Evolutionary conservation across 2,113 vertebrate species (phyloP), one percentile per base, ranked within the genome.

Genomic region (Nibea albiflora): DNA sequence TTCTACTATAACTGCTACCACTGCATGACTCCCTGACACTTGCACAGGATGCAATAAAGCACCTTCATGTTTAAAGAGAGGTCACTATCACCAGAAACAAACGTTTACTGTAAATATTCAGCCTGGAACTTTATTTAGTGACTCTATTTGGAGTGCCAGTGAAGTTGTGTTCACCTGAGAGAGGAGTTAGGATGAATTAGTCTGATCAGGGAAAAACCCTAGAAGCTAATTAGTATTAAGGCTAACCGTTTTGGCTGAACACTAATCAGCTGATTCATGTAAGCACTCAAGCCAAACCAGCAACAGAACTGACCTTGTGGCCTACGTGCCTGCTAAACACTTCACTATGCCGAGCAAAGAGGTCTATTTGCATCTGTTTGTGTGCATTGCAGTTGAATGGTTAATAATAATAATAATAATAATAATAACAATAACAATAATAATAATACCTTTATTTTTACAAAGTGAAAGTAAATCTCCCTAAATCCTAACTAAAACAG

Each of bases 211-310:
- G 3, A 15, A 77, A 89, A 85, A 66, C 9, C 39, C 49, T 46
- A 64, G 35, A 71, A 73, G 80, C 78, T 83, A 83, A 89, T 93
- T 89, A 88, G 83, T 76, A 83, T 85, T 81, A 57, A 64, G 85
- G 42, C 67, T 77, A 85, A 80, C 28, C 69, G 17, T 79, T 91
- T 92, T 90, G 75, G 83, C 80, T 78, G 68, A 73, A 60, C 66
- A 20, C 70, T 90, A 90, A 90, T 92, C 62, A 90, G 86, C 66
- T 91, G 75, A 94, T 81, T 84, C 66, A 77, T 52, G 80, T 62
- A 73, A 0, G 52, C 24, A 73, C 64, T 76, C 44, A 73, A 72
- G 72, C 77, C 61, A 72, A 75, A 86, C 63, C 60, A 72, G 66
- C 73, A 82, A 46, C 19, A 85, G 70, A 76, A 62, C 60, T 72